These are phyloP conservation scores for Colletes latitarsis DNA, from an alignment of 1,140 invertebrate genomes.

Conservation along the genomic window DNA sequence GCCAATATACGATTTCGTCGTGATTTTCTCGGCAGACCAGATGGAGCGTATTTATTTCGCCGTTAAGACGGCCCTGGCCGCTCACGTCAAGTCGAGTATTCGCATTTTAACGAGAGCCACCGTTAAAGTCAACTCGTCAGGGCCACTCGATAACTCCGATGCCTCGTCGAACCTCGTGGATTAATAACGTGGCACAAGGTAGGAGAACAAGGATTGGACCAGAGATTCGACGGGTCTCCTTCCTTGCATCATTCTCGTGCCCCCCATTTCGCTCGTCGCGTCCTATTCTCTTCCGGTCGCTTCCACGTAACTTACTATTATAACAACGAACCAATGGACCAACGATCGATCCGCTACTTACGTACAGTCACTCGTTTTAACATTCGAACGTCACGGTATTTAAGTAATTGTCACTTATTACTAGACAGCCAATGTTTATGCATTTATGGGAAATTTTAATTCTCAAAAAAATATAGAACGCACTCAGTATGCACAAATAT, in stretches of 20 bases:
- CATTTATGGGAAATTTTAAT: too few relatives aligned
- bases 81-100: constrained; percentile 73
- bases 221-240: background rate
- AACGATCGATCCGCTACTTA: too few relatives aligned
- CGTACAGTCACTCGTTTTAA: too few relatives aligned
- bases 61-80: constrained; percentile 59
- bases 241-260: background rate
- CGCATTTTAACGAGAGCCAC: constrained; percentile 73
- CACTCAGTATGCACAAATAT: too few relatives aligned
- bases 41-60: constrained; percentile 65
- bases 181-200: constrained; percentile 56
- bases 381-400: too few relatives aligned
- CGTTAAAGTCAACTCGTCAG: constrained; percentile 57
- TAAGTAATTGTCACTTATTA: too few relatives aligned
- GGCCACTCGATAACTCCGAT: constrained; percentile 69
- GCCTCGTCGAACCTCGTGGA: constrained; percentile 57
- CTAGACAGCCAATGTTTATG: too few relatives aligned
- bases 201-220: background rate
- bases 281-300: background rate
- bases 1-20: background rate
- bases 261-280: too few relatives aligned
- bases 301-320: constrained; percentile 1
- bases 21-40: background rate
- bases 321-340: background rate
- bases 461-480: too few relatives aligned